phyloP scores from a whole-genome alignment of 2,113 vertebrate species.

The Chrysemys picta region DNA sequence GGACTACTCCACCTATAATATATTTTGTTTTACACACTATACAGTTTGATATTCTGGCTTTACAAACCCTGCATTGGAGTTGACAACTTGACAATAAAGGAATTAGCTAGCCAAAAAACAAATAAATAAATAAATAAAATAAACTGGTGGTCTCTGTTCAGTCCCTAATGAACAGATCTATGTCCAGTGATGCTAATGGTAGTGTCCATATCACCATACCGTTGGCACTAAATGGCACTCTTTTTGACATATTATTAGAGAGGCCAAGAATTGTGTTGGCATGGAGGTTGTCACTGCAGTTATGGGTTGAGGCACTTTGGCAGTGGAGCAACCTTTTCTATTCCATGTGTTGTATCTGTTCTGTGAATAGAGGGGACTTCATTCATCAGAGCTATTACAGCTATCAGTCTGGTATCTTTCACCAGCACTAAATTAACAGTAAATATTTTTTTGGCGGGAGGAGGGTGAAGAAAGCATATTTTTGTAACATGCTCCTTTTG shows the following conservation, averaged over 20 bases:
- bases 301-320: conserved; percentile 54
- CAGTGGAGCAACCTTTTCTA: conserved; percentile 48
- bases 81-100: conserved; percentile 43
- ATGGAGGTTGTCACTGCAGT: conserved; percentile 52
- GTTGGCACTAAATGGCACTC: background rate
- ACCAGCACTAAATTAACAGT: conserved; percentile 43
- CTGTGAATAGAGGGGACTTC: conserved; percentile 34
- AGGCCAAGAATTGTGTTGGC: conserved; percentile 1
- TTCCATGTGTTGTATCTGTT: conserved; percentile 49
- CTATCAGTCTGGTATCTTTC: conserved; percentile 61
- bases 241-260: conserved; percentile 2
- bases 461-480: background rate
- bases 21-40: conserved; percentile 9
- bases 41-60: conserved; percentile 7
- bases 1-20: background rate
- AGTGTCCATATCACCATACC: background rate
- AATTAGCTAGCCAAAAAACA: conserved; percentile 11
- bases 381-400: conserved; percentile 20
- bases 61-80: conserved; percentile 1
- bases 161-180: background rate
- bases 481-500: background rate
- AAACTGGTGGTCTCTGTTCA: background rate
- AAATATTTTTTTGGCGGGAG: background rate
- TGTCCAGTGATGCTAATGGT: background rate
- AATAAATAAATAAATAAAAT: background rate